phyloP scores from a whole-genome alignment of 1,140 invertebrate species.

The Drosophila leontia region DNA sequence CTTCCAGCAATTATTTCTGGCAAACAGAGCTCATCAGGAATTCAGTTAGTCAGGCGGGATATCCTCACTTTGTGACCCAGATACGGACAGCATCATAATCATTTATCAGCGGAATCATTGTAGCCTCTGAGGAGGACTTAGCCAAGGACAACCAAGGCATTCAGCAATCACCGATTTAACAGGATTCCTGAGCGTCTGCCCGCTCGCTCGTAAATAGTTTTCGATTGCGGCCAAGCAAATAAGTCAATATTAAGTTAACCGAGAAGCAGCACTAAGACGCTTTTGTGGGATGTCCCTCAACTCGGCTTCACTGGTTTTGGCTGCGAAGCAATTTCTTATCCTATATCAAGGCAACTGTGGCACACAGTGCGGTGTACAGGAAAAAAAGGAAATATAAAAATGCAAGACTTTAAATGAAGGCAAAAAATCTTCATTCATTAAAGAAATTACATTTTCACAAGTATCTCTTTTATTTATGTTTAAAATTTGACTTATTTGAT shows the following conservation, averaged over 20 bases:
- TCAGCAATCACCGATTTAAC: constrained; percentile 3
- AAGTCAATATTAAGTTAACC: constrained; percentile 78
- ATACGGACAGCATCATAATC: constrained; percentile 36
- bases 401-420: no score
- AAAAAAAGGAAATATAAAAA: background rate
- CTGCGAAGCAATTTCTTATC: constrained; percentile 67
- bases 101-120: constrained; percentile 33
- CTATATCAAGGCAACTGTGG: constrained; percentile 60
- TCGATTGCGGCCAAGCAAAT: constrained; percentile 62
- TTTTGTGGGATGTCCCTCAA: constrained; percentile 54
- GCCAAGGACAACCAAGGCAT: constrained; percentile 5
- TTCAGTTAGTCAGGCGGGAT: constrained; percentile 40
- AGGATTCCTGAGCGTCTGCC: background rate
- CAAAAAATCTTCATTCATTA: background rate
- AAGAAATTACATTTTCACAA: background rate
- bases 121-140: background rate
- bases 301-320: constrained; percentile 21
- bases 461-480: no score
- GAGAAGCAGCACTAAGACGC: constrained; percentile 52
- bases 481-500: no score
- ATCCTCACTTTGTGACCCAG: constrained; percentile 34
- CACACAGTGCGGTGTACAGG: constrained; percentile 35
- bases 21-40: constrained; percentile 42
- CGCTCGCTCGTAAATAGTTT: constrained; percentile 66
- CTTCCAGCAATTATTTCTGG: constrained; percentile 30